Evolutionary conservation across 2,888 invertebrate genomes (phyloP), one percentile per base, ranked within the genome.

Genomic region (Scotopteryx bipunctaria): DNA sequence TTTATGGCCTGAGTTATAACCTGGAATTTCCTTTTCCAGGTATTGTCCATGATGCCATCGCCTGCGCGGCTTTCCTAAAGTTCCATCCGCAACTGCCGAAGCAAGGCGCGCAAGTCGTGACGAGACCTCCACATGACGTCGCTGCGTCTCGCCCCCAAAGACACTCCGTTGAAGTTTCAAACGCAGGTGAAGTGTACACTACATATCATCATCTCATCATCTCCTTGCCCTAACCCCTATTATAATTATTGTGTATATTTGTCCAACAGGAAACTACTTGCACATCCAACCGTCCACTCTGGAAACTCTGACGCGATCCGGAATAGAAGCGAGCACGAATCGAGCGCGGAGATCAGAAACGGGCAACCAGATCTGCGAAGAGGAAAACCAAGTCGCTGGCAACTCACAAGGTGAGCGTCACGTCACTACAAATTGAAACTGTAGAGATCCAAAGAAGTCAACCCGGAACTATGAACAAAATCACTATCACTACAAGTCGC

Each of bases 31-130:
- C 9, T 1, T 27, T 15, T 13, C 8, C 67, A 92, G 94, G 98
- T 8, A 94, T 99, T 36, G 98, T 99, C 0, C 98, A 98, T 77
- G 99, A 99, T 79, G 98, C 99, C 3, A 99, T 99, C 94, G 98
- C 99, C 0, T 98, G 98, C 76, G 98, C 99, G 0, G 97, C 98
- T 0, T 99, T 97, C 77, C 91, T 99, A 5, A 98, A 98, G 83
- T 99, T 99, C 76, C 96, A 97, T 80, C 97, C 97, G 0, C 93
- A 94, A 19, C 80, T 97, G 53, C 96, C 97, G 11, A 97, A 97
- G 74, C 94, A 95, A 92, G 59, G 95, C 91, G 66, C 86, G 1
- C 87, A 94, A 0, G 96, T 96, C 0, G 93, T 96, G 2, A 96
- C 96, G 0, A 91, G 93, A 5, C 71, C 73, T 0, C 57, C 77